Evolutionary conservation across 2,113 vertebrate species (phyloP), one percentile per base, ranked within the genome.

Genomic region (Atractosteus spatula): DNA sequence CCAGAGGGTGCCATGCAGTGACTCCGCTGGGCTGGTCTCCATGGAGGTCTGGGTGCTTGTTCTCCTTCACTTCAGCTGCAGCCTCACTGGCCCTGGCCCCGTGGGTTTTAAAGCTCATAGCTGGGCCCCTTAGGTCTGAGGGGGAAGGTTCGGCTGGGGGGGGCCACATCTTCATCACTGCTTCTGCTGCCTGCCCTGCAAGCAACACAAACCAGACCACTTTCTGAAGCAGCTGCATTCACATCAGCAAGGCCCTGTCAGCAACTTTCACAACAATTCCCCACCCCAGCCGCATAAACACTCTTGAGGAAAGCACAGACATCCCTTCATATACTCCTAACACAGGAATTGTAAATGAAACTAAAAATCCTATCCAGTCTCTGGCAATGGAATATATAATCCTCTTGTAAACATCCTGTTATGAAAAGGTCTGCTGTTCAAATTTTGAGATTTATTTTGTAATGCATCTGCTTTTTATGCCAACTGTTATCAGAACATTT

Each of bases 101-200:
- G 0, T 73, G 70, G 71, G 69, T 47, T 12, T 64, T 57, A 10
- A 16, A 59, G 61, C 73, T 77, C 61, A n/a, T 59, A 1, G 13
- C 4, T 0, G 10, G 62, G n/a, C 47, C n/a, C 0, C 86, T 78
- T 29, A 29, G 29, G 10, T 29, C 78, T 4, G 80, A 75, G 2
- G 67, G 44, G 6, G 73, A 79, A 0, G 86, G 90, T 13, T 47
- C 16, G 13, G 88, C 81, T 6, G 91, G 91, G 47, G 91, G 90
- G 0, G 91, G 90, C 90, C 89, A 93, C 89, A 89, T 89, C 82
- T 89, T 91, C 87, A 92, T 79, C 41, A 87, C 82, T 0, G 81
- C 79, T 0, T 92, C 90, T 0, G 91, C 79, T 2, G 77, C 66
- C 41, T 78, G 82, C 80, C 66, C 59, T 68, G 75, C 6, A 61